These are phyloP conservation scores for Drosophila sproati DNA, from an alignment of 1,140 invertebrate genomes.

Conservation along the genomic window DNA sequence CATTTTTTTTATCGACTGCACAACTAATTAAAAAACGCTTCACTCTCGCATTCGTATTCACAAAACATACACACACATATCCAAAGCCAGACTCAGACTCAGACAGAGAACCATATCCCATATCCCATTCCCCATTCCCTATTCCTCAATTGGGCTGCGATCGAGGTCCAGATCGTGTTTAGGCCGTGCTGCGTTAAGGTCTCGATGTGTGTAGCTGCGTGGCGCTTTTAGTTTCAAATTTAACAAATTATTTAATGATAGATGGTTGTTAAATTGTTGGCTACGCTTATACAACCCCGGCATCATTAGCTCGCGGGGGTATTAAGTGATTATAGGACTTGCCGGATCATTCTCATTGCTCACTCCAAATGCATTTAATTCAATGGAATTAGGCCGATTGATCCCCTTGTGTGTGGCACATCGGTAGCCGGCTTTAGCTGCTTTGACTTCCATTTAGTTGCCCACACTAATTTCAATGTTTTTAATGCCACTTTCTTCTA, in stretches of 20 bases:
- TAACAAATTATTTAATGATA: slow-evolving; percentile 83
- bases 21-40: slow-evolving; percentile 81
- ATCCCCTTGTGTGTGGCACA: background rate
- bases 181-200: slow-evolving; percentile 39
- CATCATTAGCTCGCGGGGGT: slow-evolving; percentile 56
- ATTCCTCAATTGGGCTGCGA: slow-evolving; percentile 12
- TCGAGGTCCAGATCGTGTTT: slow-evolving; percentile 21
- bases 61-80: background rate
- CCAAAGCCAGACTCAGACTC: background rate
- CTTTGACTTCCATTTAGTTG: too few species aligned
- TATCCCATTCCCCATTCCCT: background rate
- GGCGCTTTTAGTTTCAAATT: slow-evolving; percentile 74
- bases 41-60: slow-evolving; percentile 39
- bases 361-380: slow-evolving; percentile 21
- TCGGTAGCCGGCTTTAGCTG: slow-evolving; percentile 15
- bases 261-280: slow-evolving; percentile 74
- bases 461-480: too few species aligned
- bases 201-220: slow-evolving; percentile 21
- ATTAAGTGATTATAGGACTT: slow-evolving; percentile 74
- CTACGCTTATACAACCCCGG: slow-evolving; percentile 40
- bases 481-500: too few species aligned
- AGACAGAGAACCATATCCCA: background rate
- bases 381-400: slow-evolving; percentile 19
- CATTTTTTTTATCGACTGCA: slow-evolving; percentile 74
- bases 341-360: background rate